Evolutionary conservation across 2,797 vertebrate species (phyloP).

Genomic region (Tiaroga cobitis): DNA sequence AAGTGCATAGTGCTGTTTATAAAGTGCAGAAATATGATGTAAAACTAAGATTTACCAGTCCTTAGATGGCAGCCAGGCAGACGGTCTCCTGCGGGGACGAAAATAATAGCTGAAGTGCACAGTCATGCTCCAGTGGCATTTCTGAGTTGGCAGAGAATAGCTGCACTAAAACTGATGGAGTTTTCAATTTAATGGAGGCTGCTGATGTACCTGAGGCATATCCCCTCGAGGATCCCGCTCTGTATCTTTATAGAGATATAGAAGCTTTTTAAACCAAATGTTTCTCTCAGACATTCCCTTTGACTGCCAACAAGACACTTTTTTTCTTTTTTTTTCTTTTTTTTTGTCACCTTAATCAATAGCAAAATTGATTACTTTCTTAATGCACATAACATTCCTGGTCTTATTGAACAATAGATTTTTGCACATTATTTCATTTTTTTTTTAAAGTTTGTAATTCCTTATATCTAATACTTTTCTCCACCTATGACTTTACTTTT

Average conservation of each 20-base stretch:
- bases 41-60: slow-evolving; percentile 1
- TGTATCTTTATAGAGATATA: slow-evolving; percentile 18
- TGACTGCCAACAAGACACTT: background rate
- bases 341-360: background rate
- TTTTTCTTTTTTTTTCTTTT: background rate
- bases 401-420: background rate
- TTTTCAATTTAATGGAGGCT: slow-evolving; percentile 43
- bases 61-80: slow-evolving; percentile 5
- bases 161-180: slow-evolving; percentile 34
- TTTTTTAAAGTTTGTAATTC: background rate
- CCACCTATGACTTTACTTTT: background rate
- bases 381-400: background rate
- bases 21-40: background rate
- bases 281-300: slow-evolving; percentile 20
- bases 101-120: slow-evolving; percentile 56
- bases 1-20: background rate
- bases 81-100: slow-evolving; percentile 30
- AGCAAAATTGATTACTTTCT: background rate
- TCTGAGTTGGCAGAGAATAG: slow-evolving; percentile 57
- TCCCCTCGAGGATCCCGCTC: background rate
- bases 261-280: slow-evolving; percentile 30
- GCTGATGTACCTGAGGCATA: slow-evolving; percentile 39
- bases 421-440: no score
- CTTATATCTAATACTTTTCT: background rate
- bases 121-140: slow-evolving; percentile 67